Base-by-base conservation (phyloP, 2,888 invertebrate genomes). In the Diogma glabrata region DNA sequence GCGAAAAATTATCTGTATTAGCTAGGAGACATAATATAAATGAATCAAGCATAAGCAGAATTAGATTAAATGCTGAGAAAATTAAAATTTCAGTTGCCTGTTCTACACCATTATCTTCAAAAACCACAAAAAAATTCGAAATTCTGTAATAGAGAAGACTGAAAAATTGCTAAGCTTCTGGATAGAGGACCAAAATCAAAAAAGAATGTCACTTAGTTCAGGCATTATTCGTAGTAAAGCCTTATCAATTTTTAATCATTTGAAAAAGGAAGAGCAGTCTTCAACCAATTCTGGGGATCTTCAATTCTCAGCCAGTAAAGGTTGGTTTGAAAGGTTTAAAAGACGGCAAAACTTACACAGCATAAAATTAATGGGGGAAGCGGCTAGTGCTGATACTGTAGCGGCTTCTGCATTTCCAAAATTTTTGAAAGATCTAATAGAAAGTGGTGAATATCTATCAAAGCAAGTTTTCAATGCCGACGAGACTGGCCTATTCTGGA, bases 251-350 rank as follows among this genome's bases (percentile, higher is more conserved):
- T 47, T 51, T 47, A 20, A 40, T 20, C 28, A 52, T 45, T 10
- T 43, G 23, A 40, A 50, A 28, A 43, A 51, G 7, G 20, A 40
- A 40, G 40, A 19, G 40, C 40, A 19, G 10, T 6, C 40, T 40
- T 40, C 40, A 19, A 19, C 40, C 10, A 20, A 40, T 20, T 40
- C 40, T 40, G 40, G 20, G 20, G 40, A 40, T 3, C 40, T 40
- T 40, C 40, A 40, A 9, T 40, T 40, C 40, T 6, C 40, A 20
- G 52, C 53, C 22, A 57, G 54, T 47, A 51, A 53, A 20, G 58
- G 60, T 19, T 59, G 59, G 58, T 59, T 58, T 54, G 57, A 58
- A 50, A 52, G 49, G 52, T 57, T 57, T 49, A 55, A 53, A 53
- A 52, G 23, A 40, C 40, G 40, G 40, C 40, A 19, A 40, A 19